Conservation (phyloP, 2,888 invertebrate species). For the Apamea monoglypha region DNA sequence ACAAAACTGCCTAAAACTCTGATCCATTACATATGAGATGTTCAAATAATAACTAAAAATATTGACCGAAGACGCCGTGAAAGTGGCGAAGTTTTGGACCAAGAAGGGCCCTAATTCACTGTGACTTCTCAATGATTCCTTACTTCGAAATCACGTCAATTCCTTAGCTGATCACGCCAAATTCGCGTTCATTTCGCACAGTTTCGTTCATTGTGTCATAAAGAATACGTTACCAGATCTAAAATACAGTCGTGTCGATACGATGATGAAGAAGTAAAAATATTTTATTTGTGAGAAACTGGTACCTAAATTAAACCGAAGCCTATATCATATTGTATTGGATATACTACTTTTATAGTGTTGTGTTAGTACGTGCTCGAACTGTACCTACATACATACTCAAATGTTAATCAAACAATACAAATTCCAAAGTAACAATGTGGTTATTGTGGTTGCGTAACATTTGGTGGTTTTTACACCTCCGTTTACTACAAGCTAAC, state of each 20-base stretch:
- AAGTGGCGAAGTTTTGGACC: too few species aligned
- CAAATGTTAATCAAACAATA: constrained; percentile 19
- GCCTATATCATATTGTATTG: background rate
- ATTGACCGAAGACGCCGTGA: too few species aligned
- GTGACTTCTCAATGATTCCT: too few species aligned
- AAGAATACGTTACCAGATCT: too few species aligned
- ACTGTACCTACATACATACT: background rate
- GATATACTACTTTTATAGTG: background rate
- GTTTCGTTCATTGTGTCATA: too few species aligned
- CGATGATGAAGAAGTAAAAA: background rate
- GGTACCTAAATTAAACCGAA: background rate
- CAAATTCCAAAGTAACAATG: constrained; percentile 26
- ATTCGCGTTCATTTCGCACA: too few species aligned
- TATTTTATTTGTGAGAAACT: background rate
- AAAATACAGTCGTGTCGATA: too few species aligned
- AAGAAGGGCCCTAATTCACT: too few species aligned
- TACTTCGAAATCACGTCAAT: too few species aligned
- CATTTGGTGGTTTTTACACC: constrained; percentile 59
- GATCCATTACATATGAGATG: background rate
- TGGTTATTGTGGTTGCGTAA: too few species aligned
- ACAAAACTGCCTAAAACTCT: background rate
- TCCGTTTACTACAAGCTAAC: constrained; percentile 49
- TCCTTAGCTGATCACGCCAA: too few species aligned
- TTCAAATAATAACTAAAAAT: too few species aligned
- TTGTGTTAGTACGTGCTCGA: background rate